Evolutionary conservation across 2,797 vertebrate genomes (phyloP).

Genomic region (Anabacerthia variegaticeps): DNA sequence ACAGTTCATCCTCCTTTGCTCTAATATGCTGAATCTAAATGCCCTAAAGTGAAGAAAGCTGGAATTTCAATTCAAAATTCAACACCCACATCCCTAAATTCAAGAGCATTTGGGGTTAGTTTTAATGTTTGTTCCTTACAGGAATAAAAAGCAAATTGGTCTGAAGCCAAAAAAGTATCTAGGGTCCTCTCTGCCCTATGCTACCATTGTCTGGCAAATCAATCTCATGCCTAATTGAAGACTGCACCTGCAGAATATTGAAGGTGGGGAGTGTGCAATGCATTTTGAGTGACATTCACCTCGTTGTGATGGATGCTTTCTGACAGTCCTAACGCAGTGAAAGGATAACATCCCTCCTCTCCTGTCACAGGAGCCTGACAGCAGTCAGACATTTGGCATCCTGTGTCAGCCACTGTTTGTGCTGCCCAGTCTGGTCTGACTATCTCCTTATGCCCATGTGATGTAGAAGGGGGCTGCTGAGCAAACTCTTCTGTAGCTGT

Average conservation of each 20-base stretch:
- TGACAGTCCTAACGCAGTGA: not conserved
- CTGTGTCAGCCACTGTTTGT: not conserved
- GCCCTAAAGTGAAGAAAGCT: slow-evolving; percentile 25
- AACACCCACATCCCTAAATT: slow-evolving; percentile 25
- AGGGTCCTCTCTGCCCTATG: not conserved
- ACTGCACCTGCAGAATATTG: not conserved
- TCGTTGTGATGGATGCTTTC: not conserved
- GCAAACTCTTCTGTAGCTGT: not conserved
- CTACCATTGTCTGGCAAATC: not conserved
- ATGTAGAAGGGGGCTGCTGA: not conserved
- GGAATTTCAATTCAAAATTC: slow-evolving; percentile 27
- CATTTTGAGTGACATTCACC: not conserved
- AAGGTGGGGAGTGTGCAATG: not conserved
- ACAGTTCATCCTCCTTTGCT: slow-evolving; percentile 47
- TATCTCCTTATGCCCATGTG: not conserved
- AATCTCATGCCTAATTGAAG: not conserved
- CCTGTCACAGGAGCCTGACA: not conserved
- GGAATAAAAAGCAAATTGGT: not conserved
- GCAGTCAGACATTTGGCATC: not conserved
- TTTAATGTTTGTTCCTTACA: not conserved
- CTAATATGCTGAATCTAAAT: slow-evolving; percentile 44
- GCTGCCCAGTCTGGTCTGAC: not conserved
- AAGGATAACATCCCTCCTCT: not conserved
- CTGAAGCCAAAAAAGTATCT: not conserved
- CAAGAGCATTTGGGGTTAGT: not conserved